These are phyloP conservation scores for Mythimna pallens DNA, from an alignment of 2,888 invertebrate species.

Conservation along the genomic window DNA sequence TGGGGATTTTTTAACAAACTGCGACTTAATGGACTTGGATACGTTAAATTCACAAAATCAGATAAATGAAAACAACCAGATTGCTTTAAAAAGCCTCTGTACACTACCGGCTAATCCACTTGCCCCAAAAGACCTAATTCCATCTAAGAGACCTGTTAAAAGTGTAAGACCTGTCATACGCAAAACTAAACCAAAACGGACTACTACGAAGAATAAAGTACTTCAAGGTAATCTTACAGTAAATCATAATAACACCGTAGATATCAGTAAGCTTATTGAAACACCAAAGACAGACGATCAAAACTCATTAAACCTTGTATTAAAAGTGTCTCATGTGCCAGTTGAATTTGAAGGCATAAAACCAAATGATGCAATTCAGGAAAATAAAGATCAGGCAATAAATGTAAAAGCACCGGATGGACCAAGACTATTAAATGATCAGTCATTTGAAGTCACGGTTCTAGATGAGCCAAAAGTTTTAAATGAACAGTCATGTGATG, in stretches of 20 bases:
- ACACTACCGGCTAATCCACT: neutral
- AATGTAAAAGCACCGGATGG: neutral
- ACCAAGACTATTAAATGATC: constrained; percentile 12
- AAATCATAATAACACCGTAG: constrained; percentile 14
- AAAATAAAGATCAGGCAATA: constrained; percentile 18
- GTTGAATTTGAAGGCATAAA: constrained; percentile 43
- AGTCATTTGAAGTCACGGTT: constrained; percentile 5
- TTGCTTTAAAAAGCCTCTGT: constrained; percentile 9
- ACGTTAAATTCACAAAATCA: constrained; percentile 49
- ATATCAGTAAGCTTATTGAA: constrained; percentile 26
- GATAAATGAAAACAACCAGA: constrained; percentile 54
- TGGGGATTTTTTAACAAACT: constrained; percentile 83
- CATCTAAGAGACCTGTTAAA: constrained; percentile 24
- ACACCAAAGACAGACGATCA: neutral
- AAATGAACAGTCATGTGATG: constrained; percentile 13
- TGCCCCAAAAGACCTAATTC: constrained; percentile 5
- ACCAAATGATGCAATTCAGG: constrained; percentile 15
- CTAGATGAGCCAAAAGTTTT: neutral
- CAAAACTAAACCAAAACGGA: constrained; percentile 12
- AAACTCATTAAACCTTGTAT: constrained; percentile 21
- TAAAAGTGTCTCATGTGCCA: constrained; percentile 42
- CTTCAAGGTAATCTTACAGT: constrained; percentile 9
- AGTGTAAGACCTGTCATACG: constrained; percentile 17
- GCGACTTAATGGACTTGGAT: constrained; percentile 72
- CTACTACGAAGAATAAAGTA: constrained; percentile 14